Conservation (phyloP, 35 echinoderm and acorn worm species). For the Ptychodera flava region DNA sequence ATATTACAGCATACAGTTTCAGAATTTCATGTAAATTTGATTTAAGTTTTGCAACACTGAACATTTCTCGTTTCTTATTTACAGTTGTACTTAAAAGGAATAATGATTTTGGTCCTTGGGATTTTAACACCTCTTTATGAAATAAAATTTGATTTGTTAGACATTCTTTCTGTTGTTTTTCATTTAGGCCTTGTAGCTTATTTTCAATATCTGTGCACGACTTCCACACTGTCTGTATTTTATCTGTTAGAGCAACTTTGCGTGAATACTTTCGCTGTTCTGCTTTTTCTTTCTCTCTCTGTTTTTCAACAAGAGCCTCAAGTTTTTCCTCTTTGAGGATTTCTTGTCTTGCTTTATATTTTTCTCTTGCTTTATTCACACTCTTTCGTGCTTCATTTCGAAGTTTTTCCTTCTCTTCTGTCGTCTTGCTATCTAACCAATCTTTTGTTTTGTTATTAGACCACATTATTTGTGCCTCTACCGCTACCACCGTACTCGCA, state of each 20-base stretch:
- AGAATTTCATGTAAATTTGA: background rate
- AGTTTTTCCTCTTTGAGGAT: background rate
- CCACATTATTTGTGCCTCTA: slow-evolving; percentile 12
- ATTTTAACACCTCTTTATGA: background rate
- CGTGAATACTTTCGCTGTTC: background rate
- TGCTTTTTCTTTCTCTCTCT: slow-evolving; percentile 9
- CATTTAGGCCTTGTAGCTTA: background rate
- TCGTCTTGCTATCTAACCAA: background rate
- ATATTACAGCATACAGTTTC: background rate
- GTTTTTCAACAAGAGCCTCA: background rate
- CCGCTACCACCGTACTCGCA: background rate
- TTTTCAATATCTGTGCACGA: background rate
- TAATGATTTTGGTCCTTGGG: background rate
- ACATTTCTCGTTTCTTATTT: background rate
- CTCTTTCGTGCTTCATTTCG: background rate
- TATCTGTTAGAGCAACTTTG: background rate
- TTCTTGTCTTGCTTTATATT: background rate
- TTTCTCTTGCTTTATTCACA: background rate
- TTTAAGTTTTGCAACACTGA: background rate
- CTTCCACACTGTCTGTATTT: background rate
- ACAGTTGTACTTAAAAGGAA: background rate
- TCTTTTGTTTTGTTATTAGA: slow-evolving; percentile 5
- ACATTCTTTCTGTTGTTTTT: background rate
- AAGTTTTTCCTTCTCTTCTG: background rate
- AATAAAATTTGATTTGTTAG: background rate